Evolutionary conservation across 1,140 invertebrate species (phyloP).

Genomic region (Drosophila oshimai): DNA sequence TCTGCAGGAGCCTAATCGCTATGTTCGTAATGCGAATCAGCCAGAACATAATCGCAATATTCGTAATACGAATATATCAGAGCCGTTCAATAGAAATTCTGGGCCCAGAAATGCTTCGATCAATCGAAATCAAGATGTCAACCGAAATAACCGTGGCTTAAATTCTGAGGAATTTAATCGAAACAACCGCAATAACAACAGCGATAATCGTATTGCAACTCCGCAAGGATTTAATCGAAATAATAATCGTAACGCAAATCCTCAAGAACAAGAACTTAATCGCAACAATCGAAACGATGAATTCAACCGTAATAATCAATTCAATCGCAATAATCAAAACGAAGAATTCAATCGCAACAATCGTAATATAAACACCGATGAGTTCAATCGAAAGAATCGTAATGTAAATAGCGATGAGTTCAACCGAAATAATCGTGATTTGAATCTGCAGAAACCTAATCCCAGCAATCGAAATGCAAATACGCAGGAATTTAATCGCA

Average conservation of each 20-base stretch:
- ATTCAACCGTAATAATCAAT: neutral
- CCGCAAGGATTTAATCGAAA: neutral
- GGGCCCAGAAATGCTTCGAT: neutral
- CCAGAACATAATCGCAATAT: neutral
- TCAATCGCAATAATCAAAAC: neutral
- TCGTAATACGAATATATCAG: neutral
- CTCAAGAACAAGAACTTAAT: neutral
- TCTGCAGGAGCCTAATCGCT: neutral
- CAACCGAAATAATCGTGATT: neutral
- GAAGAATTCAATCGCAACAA: neutral
- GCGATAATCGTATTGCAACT: neutral
- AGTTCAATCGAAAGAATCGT: neutral
- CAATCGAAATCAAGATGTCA: constrained; percentile 4
- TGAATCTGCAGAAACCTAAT: neutral
- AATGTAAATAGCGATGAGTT: neutral
- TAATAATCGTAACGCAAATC: neutral
- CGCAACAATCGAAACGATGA: neutral
- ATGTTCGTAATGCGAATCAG: neutral
- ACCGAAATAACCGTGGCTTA: neutral
- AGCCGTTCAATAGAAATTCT: too few relatives aligned
- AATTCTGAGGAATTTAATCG: neutral
- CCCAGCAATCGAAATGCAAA: neutral
- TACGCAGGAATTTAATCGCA: neutral
- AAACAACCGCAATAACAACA: too few relatives aligned
- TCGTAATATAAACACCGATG: neutral